Conservation (phyloP, 2,888 invertebrate genomes). For the Rotaria sp. region DNA sequence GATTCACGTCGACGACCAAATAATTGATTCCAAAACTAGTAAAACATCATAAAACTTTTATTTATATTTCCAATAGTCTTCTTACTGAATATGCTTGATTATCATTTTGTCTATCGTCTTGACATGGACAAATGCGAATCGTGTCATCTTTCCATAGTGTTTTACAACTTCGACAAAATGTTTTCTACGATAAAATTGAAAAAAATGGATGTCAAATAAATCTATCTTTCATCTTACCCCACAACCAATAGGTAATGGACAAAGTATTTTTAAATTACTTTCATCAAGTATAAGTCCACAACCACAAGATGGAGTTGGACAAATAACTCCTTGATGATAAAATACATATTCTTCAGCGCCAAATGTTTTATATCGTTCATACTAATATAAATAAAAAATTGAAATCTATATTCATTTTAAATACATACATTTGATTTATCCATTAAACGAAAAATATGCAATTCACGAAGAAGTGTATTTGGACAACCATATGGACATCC, state of each 20-base stretch:
- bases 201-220: background rate
- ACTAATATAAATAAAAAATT: background rate
- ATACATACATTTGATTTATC: background rate
- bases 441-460: constrained; percentile 7
- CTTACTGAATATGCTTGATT: background rate
- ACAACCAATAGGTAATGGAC: background rate
- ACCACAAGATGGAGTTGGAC: background rate
- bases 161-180: constrained; percentile 26
- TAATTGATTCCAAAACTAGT: background rate
- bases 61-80: background rate
- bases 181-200: background rate
- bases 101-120: background rate
- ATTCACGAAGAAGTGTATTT: background rate
- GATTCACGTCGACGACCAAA: background rate
- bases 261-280: background rate
- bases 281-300: constrained; percentile 4
- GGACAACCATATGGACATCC: constrained; percentile 19
- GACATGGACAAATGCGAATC: background rate
- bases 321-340: background rate
- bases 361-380: constrained; percentile 26
- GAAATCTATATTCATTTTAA: background rate
- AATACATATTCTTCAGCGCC: constrained; percentile 24
- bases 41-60: background rate
- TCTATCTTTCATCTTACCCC: background rate
- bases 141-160: background rate